A percentile compares a stretch with the other conserved stretches of the same genome.
These are phyloP conservation scores for Aromia moschata DNA, from an alignment of 2,888 invertebrate genomes.

Conservation along the genomic window DNA sequence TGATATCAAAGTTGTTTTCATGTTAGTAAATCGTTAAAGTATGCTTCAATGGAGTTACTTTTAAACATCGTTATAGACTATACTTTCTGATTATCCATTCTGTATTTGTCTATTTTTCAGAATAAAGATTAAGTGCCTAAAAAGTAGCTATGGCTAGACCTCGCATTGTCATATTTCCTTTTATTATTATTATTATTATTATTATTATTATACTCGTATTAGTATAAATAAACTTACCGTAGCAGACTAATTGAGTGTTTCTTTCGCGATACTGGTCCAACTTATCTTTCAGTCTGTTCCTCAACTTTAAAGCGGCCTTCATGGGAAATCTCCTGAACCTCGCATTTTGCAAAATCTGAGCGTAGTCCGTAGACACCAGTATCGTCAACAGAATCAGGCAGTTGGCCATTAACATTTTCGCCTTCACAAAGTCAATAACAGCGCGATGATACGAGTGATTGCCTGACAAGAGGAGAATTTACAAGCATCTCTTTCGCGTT, in stretches of 20 bases:
- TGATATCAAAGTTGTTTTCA: too few relatives aligned
- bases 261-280: slow-evolving; percentile 48
- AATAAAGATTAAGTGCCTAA: too few relatives aligned
- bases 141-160: neutral
- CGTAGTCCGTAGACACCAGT: slow-evolving; percentile 26
- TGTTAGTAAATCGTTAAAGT: too few relatives aligned
- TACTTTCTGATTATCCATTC: too few relatives aligned
- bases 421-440: slow-evolving; percentile 6
- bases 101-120: too few relatives aligned
- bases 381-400: slow-evolving; percentile 30
- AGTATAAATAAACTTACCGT: slow-evolving; percentile 45
- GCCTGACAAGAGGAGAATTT: neutral
- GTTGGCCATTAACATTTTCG: slow-evolving; percentile 32
- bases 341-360: slow-evolving; percentile 39
- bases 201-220: neutral
- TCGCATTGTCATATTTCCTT: neutral
- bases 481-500: slow-evolving; percentile 8
- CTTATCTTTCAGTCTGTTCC: slow-evolving; percentile 48
- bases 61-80: too few relatives aligned
- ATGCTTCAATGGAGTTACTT: too few relatives aligned
- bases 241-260: slow-evolving; percentile 53
- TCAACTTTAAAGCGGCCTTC: slow-evolving; percentile 48
- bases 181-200: neutral
- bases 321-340: slow-evolving; percentile 43
- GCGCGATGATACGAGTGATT: neutral